Evolutionary conservation across 2,888 invertebrate species (phyloP), one percentile per base, ranked within the genome.

Genomic region (Eremobia ochroleuca): DNA sequence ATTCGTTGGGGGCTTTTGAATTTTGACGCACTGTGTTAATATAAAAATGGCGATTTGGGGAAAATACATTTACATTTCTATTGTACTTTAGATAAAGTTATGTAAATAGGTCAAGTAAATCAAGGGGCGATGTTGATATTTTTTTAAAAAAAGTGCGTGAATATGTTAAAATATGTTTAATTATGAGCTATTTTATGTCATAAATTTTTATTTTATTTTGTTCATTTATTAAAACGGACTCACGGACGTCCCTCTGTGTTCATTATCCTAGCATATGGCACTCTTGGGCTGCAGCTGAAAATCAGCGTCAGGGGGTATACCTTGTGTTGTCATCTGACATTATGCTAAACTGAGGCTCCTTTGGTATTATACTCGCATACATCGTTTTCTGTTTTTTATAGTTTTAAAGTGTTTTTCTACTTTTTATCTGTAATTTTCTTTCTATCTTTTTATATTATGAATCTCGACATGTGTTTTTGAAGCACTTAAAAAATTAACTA

Each of bases 41-140:
- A 80, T 82, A 82, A 88, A 89, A 86, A 76, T 78, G 69, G 52
- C 59, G 55, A 75, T 88, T 88, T 71, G 34, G 61, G 66, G 43
- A 79, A 79, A 76, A 79, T 73, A 78, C 65, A 75, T 78, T 88
- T 85, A 71, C 67, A 75, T 65, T 79, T 73, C 28, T 64, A 46
- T 25, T 65, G 28, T 62, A 76, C 21, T 76, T 73, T 61, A 15
- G 11, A 9, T 58, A 49, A 58, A 37, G 75, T 80, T 69, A 76
- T 71, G 64, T 73, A 66, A 83, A 82, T 25, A 34, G 68, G 52
- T 68, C 52, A 55, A 69, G 21, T 70, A 52, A 71, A 49, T 72
- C 61, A 65, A 37, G 25, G 46, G 4, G 11, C 9, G 5, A 67
- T 5, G 4, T 31, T 25, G 1, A 25, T n/a, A 15, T 25, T 55